phyloP scores from a whole-genome alignment of 2,113 vertebrate species.

The Ivindomyrus marchei region DNA sequence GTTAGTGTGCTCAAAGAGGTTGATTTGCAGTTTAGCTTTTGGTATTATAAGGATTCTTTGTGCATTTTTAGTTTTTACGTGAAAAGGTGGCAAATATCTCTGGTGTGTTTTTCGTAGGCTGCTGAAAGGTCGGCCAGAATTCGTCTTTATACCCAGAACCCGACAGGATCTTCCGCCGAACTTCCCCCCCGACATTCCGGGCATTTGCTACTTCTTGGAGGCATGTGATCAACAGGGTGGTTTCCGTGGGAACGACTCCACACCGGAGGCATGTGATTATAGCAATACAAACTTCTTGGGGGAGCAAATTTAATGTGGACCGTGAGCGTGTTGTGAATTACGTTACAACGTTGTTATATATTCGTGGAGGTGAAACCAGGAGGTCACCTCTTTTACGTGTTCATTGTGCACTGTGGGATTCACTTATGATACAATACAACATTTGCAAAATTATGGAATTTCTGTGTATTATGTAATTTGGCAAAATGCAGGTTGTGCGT shows the following conservation, averaged over 20 bases:
- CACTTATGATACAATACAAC: constrained; percentile 8
- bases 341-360: background rate
- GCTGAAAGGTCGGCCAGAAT: constrained; percentile 81
- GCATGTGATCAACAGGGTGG: constrained; percentile 54
- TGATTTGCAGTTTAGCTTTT: background rate
- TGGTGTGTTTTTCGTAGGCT: constrained; percentile 61
- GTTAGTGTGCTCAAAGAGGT: background rate
- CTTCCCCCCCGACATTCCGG: constrained; percentile 90
- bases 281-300: constrained; percentile 27
- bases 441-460: background rate
- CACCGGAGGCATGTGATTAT: constrained; percentile 33
- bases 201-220: constrained; percentile 95
- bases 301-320: constrained; percentile 16
- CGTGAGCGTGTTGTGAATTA: background rate
- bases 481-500: background rate
- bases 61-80: background rate
- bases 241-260: constrained; percentile 32
- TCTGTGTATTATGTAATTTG: background rate
- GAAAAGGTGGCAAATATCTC: background rate
- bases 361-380: constrained; percentile 16
- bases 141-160: constrained; percentile 84
- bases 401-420: constrained; percentile 18
- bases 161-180: constrained; percentile 91
- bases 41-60: background rate
- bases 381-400: constrained; percentile 9